Percentiles rank a stretch among this genome's conserved stretches.
phyloP scores from a whole-genome alignment of 2,797 vertebrate species.

The Lithobates pipiens region DNA sequence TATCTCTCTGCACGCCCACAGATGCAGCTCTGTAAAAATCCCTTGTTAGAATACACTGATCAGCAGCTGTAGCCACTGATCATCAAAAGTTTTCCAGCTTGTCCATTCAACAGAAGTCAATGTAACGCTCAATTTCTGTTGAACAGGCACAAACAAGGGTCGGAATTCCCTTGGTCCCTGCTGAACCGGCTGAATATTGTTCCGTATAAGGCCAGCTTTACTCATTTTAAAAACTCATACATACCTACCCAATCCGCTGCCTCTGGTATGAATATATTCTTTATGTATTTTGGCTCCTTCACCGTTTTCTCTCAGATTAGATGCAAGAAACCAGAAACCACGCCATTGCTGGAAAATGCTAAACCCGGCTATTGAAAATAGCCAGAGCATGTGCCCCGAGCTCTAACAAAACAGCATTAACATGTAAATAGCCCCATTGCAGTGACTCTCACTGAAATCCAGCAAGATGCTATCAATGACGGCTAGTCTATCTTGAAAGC shows the following conservation, averaged over 20 bases:
- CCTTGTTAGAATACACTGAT: too few species aligned
- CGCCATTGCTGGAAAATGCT: neutral
- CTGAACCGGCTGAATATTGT: too few species aligned
- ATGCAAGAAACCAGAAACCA: neutral
- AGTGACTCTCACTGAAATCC: neutral
- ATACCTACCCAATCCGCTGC: neutral
- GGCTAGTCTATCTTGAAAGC: conserved; percentile 13
- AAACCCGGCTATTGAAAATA: neutral
- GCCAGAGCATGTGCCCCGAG: neutral
- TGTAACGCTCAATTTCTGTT: too few species aligned
- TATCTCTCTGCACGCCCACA: too few species aligned
- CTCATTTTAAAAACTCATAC: neutral
- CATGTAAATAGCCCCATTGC: conserved; percentile 9
- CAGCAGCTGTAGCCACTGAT: too few species aligned
- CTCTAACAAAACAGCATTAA: neutral
- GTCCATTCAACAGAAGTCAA: too few species aligned
- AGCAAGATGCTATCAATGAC: conserved; percentile 16
- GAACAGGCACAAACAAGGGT: too few species aligned
- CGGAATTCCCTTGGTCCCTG: too few species aligned
- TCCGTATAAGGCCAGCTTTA: too few species aligned
- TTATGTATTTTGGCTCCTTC: neutral
- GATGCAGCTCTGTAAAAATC: too few species aligned
- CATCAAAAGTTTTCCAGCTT: too few species aligned
- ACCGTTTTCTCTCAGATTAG: neutral
- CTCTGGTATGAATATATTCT: neutral